Percentiles rank a stretch among this genome's conserved stretches.
Conservation (phyloP, 2,113 vertebrate genomes). For the Petroica traversi region DNA sequence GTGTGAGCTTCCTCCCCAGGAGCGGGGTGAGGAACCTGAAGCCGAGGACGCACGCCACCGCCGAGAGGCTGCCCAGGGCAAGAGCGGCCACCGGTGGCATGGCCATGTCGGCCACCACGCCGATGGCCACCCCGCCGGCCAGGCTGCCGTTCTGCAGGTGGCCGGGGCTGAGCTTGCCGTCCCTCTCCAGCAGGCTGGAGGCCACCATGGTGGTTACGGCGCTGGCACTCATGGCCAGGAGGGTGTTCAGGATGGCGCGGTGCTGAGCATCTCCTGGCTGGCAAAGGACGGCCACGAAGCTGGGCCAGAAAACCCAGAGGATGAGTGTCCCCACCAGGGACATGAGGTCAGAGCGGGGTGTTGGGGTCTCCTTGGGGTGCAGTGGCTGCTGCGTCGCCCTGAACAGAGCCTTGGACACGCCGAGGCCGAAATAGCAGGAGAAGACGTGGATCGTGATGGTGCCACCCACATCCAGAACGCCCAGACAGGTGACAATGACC, state of each 20-base stretch:
- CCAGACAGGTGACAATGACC: constrained; percentile 71
- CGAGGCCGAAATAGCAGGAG: constrained; percentile 85
- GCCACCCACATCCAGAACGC: constrained; percentile 80
- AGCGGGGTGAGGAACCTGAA: constrained; percentile 81
- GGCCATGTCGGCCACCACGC: constrained; percentile 79
- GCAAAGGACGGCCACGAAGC: constrained; percentile 78
- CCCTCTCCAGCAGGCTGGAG: constrained; percentile 76
- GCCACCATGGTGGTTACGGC: constrained; percentile 72
- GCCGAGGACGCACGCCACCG: constrained; percentile 75
- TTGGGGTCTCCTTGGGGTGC: constrained; percentile 74
- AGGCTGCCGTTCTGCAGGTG: constrained; percentile 85
- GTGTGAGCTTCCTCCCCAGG: constrained; percentile 48
- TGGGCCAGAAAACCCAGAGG: constrained; percentile 89
- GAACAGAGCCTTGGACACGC: constrained; percentile 78
- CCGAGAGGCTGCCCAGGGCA: constrained; percentile 77
- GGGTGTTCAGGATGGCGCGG: constrained; percentile 78
- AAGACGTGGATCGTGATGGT: constrained; percentile 85
- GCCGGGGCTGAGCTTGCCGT: constrained; percentile 73
- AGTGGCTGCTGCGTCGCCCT: neutral
- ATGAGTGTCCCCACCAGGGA: constrained; percentile 80
- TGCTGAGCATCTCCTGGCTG: constrained; percentile 74
- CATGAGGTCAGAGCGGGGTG: constrained; percentile 75
- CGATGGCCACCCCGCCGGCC: constrained; percentile 81
- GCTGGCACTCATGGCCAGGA: constrained; percentile 76
- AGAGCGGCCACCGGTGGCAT: constrained; percentile 74